Evolutionary conservation across 1,140 invertebrate genomes (phyloP).

Genomic region (Antheraea pernyi): DNA sequence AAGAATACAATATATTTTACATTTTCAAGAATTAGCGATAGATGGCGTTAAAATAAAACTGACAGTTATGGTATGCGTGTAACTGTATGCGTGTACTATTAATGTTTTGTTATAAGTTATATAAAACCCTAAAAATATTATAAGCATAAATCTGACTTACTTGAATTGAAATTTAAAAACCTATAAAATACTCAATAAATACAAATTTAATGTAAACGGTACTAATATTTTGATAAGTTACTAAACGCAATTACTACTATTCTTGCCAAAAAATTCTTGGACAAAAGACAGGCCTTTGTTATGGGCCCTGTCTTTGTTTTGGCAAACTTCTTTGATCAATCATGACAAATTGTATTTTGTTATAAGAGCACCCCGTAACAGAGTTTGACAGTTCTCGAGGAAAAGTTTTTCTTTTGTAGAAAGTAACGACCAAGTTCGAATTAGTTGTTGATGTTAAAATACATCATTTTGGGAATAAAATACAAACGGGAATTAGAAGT

Average conservation of each 20-base stretch:
- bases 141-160: too few relatives aligned
- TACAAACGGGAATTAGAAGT: background rate
- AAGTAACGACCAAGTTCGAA: slow-evolving; percentile 52
- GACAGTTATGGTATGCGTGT: too few relatives aligned
- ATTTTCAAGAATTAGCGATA: too few relatives aligned
- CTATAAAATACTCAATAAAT: too few relatives aligned
- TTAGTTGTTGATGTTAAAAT: slow-evolving; percentile 48
- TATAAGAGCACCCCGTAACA: slow-evolving; percentile 49
- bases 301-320: slow-evolving; percentile 44
- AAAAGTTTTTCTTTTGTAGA: slow-evolving; percentile 52
- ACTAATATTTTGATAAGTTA: background rate
- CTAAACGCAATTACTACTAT: slow-evolving; percentile 21
- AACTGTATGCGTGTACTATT: too few relatives aligned
- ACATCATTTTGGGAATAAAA: slow-evolving; percentile 43
- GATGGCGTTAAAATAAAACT: too few relatives aligned
- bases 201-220: too few relatives aligned
- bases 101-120: too few relatives aligned
- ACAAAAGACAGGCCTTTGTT: slow-evolving; percentile 37
- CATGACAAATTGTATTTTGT: slow-evolving; percentile 70
- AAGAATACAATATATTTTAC: too few relatives aligned
- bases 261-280: slow-evolving; percentile 21
- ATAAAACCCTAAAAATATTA: too few relatives aligned
- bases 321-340: slow-evolving; percentile 68
- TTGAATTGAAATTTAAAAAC: too few relatives aligned
- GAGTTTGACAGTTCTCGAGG: slow-evolving; percentile 59